Evolutionary conservation across 2,888 invertebrate species (phyloP), one percentile per base, ranked within the genome.

Genomic region (Leptarthrus brevirostris): DNA sequence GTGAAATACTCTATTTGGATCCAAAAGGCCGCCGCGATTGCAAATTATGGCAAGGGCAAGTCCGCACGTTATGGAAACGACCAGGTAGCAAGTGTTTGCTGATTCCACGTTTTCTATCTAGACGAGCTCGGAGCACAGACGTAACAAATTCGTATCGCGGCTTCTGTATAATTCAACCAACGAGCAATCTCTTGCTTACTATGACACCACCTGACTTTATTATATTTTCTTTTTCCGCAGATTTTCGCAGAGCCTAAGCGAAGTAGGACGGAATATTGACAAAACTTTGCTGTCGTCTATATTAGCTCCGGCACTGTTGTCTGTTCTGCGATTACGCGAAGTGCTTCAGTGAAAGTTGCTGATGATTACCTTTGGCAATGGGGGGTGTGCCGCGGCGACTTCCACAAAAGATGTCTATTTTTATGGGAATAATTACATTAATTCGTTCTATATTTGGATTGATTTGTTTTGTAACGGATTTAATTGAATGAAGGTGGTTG

Each of bases 11-110:
- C 56, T 74, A 18, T 40, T 66, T 74, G 56, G 66, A 72, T 47
- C n/a, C 47, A 10, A 54, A 36, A 75, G 75, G 73, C 54, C 73
- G 64, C 58, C 75, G 53, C 30, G 73, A 70, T 20, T 30, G 47
- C 26, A 73, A 71, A 73, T 64, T 75, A 75, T 71, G 75, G 73
- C 53, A 75, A 73, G 71, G 71, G 71, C 64, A 73, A 34, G 75
- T 69, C 52, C 54, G 30, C 61, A 64, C 20, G 52, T 73, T 75
- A 75, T 75, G 75, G 75, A 58, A 75, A 75, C 71, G 20, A 34
- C 34, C 52, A 30, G 69, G 34, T 52, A 44, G 18, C 69, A 52
- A 69, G 18, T 34, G 52, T 30, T 24, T 16, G 52, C 47, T 47
- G 26, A 47, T 44, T 61, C 40, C 61, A 61, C 64, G 40, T 47